Base-by-base conservation (phyloP, 1,140 invertebrate species). In the Meloidogyne floridensis region DNA sequence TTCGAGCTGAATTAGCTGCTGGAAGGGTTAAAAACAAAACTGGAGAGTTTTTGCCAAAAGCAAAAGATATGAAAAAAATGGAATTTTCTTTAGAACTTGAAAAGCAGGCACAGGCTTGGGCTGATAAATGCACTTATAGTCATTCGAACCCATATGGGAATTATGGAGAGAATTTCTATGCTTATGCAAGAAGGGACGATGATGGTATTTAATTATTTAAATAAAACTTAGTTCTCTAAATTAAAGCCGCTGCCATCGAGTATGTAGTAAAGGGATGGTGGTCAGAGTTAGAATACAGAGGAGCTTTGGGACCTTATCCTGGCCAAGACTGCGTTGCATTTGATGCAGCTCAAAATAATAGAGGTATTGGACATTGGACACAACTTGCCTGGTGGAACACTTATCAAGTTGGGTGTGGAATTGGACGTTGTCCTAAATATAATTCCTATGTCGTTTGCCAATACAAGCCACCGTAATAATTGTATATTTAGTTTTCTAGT, bases 351-450 rank as follows among this genome's bases (percentile, higher is more conserved):
- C 59, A 65, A 65, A 15, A 65, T 65, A 81, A 18, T 20, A 42
- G 42, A 47, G 75, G 72, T 10, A 80, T 80, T 20, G 78, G 78
- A 2, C 78, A 80, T 53, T 80, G 78, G 78, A 18, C 65, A 42
- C 78, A 80, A 59, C 11, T 80, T 15, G 78, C 78, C 2, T 80
- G 78, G 78, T 51, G 9, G 15, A 15, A 74, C 0, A 80, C 78
- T 32, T 2, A 51, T 32, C 9, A 74, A 59, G 32, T 80, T 53
- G 78, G 78, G 11, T 80, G 78, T 59, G 78, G n/a, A 3, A 18
- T 80, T 51, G 32, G 51, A 18, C 20, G 69, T 20, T 80, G 78
- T 10, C 7, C 8, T 32, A 5, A 9, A 32, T 73, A 42, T 53
- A 76, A 76, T 11, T 18, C 78, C 5, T 43, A 43, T 59, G 78